phyloP scores from a whole-genome alignment of 2,113 vertebrate genomes.

The Rhinopomastus cyanomelas region DNA sequence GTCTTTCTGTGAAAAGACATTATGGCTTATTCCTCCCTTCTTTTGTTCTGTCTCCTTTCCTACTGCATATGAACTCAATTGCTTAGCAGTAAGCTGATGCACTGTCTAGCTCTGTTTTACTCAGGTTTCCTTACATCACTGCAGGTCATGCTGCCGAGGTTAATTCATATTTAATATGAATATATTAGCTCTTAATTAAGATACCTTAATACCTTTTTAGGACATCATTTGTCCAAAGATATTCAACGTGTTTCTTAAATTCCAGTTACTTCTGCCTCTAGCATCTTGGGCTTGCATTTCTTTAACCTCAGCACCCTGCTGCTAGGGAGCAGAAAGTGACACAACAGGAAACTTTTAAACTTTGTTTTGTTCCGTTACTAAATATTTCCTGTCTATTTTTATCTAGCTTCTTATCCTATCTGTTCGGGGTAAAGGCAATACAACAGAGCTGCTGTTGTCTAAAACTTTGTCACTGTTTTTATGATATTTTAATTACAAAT shows the following conservation, averaged over 20 bases:
- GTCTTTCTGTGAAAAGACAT: slow-evolving; percentile 15
- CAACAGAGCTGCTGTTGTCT: background rate
- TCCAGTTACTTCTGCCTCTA: background rate
- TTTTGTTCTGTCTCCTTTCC: background rate
- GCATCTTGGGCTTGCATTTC: background rate
- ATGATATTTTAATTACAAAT: background rate
- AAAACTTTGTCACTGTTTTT: background rate
- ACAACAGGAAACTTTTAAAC: background rate
- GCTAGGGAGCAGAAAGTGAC: background rate
- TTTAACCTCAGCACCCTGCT: background rate
- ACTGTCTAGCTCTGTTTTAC: background rate
- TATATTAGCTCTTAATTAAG: too few species aligned
- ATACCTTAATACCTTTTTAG: background rate
- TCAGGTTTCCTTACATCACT: background rate
- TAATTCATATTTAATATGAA: background rate
- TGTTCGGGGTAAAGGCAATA: background rate
- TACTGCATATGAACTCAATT: background rate
- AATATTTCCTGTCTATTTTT: background rate
- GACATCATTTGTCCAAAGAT: background rate
- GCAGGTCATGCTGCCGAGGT: background rate
- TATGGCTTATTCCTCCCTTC: background rate
- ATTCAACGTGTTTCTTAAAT: background rate
- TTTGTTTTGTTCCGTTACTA: background rate
- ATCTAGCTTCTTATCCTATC: background rate
- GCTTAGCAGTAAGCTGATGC: background rate